Evolutionary conservation across 2,888 invertebrate species (phyloP), one percentile per base, ranked within the genome.

Genomic region (Cantharis flavilabris): DNA sequence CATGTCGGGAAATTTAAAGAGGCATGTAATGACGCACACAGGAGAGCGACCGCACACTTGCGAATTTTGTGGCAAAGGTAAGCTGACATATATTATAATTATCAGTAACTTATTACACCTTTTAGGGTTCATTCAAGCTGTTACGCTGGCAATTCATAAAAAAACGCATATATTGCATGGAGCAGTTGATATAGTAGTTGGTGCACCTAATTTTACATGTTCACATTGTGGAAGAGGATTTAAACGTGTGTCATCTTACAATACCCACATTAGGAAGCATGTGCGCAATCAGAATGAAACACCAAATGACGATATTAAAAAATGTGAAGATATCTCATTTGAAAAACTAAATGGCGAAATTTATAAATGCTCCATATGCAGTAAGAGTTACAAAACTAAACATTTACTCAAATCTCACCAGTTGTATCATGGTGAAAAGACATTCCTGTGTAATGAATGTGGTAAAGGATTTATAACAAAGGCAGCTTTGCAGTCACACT

Each of bases 91-190:
- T n/a, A 11, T 69, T 49, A 49, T 5, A n/a, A 49, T 49, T n/a
- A 49, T n/a, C 2, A 0, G 7, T 49, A 49, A 49, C 9, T 49
- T 49, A 49, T n/a, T n/a, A 49, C 9, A 16, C 26, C 4, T 77
- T 77, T 62, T 30, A 79, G 79, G 79, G 64, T 80, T 80, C 28
- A 80, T 80, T 74, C 80, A 79, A 69, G 71, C 77, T 9, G 75
- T 73, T 11, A 79, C 80, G 9, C 69, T 80, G 10, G 74, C 73
- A 71, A 84, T 87, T 65, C 88, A 88, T 78, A 81, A 84, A 70
- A 84, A 86, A 70, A 88, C 87, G 2, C 88, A 88, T 71, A 85
- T 85, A 69, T 64, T 69, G 30, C 70, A 70, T 11, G 78, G 76
- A 74, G 62, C 33, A 30, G 62, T 74, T 20, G 70, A 62, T 11